These are phyloP conservation scores for Cataglyphis rosenhaueri DNA, from an alignment of 2,888 invertebrate genomes.

Conservation along the genomic window DNA sequence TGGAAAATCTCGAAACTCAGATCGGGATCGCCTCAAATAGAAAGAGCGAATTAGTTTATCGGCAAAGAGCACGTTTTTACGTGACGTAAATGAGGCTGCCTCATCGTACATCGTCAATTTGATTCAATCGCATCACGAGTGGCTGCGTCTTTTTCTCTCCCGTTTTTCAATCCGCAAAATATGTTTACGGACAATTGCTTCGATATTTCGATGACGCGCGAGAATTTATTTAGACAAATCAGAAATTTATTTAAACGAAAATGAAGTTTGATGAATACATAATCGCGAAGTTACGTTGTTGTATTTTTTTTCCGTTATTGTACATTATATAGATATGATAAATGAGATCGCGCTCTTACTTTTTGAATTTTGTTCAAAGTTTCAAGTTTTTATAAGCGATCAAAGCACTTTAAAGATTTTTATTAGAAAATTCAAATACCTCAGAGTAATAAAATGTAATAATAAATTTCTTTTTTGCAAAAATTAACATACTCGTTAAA, in stretches of 20 bases:
- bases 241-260: neutral
- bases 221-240: neutral
- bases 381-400: neutral
- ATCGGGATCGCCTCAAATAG: conserved; percentile 47
- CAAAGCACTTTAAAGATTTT: neutral
- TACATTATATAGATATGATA: neutral
- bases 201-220: neutral
- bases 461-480: neutral
- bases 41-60: conserved; percentile 27
- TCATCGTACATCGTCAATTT: neutral
- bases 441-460: neutral
- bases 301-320: neutral
- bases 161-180: neutral
- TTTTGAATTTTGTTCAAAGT: neutral
- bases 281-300: neutral
- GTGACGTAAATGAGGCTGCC: neutral
- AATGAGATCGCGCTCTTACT: neutral
- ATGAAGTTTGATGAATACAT: neutral
- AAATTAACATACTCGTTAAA: neutral
- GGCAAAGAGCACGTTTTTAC: neutral
- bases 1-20: conserved; percentile 61
- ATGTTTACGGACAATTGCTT: neutral
- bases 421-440: neutral
- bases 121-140: neutral
- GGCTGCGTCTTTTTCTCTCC: neutral